Base-by-base conservation (phyloP, 2,113 vertebrate species). In the Thunnus thynnus region DNA sequence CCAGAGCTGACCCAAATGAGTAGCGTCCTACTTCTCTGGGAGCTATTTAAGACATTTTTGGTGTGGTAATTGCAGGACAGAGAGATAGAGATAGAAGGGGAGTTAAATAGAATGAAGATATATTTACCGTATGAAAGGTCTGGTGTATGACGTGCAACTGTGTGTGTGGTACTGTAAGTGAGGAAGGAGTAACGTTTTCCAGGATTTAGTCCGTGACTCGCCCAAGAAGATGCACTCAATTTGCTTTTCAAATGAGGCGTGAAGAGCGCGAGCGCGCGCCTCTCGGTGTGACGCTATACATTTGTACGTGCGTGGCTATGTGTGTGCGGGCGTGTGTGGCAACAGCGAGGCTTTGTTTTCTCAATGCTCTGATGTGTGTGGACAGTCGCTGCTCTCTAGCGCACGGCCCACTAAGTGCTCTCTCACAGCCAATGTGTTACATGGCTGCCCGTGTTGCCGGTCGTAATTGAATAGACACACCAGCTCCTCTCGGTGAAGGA, bases 161-260 rank as follows among this genome's bases (percentile, higher is more conserved):
- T 72, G 72, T 72, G 72, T 57, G 80, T 63, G 66, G 77, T 60
- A 41, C 74, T 61, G 72, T 57, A 9, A 86, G 87, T 79, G 86
- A 88, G 76, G 66, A 72, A 82, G 78, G 66, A 84, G 72, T 55
- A 82, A 70, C 84, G 91, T 92, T 91, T 92, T 90, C 91, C 86
- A 92, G 89, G 88, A 89, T 92, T 90, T 91, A 86, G 90, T 88
- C 88, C 36, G 62, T 78, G 85, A 86, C 81, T 76, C 44, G 60
- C 90, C 92, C 86, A 83, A 76, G 82, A 90, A 93, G 88, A 94
- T 93, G 88, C 82, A 82, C 94, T 95, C 90, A 93, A 94, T 94
- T 93, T 95, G 93, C 91, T 93, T 94, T 94, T 93, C 85, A 94
- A 95, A 96, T 94, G 92, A 94, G 88, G 88, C 86, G 83, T 94